Evolutionary conservation across 1,140 invertebrate species (phyloP), one percentile per base, ranked within the genome.

Genomic region (Bradysia coprophila): DNA sequence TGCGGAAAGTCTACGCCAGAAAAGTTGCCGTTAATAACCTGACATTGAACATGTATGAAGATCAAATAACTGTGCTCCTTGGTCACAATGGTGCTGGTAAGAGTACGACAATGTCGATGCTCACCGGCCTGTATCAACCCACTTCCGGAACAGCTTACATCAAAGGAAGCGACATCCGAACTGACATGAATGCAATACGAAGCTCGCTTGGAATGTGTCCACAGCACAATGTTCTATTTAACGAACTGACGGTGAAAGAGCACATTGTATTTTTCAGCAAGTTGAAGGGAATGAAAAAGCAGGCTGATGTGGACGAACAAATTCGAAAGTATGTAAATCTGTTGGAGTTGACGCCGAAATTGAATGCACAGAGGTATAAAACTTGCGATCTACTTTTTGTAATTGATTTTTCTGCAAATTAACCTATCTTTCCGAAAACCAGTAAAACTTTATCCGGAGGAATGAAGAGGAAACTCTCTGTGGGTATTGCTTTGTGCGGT

Each of bases 141-240:
- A 76, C 71, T 0, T 67, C 64, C 23, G 86, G 86, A 2, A 71
- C 68, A 15, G 78, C 83, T 3, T 53, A 62, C 24, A 64, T 90
- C 2, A 74, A 78, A 47, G 81, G 76, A 16, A 72, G 70, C 51
- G 73, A 85, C 52, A 78, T 88, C 22, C 62, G 59, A 10, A 64
- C 49, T 4, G 60, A 75, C 31, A 62, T 66, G 15, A 48, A 43
- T 2, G 45, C 46, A 11, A 76, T 80, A 2, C 64, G 81, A 18
- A 53, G 63, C 5, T 75, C 73, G 48, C 61, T 89, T 2, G 84
- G 85, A 2, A 62, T 88, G 2, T 95, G 91, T 62, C 89, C 89
- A 5, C 91, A 96, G 58, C 85, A 92, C 56, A 85, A 94, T 58
- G 78, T 93, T 47, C 67, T n/a, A n/a, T n/a, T n/a, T 59, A 76